These are phyloP conservation scores for Erebia epiphron DNA, from an alignment of 2,888 invertebrate genomes.

Conservation along the genomic window DNA sequence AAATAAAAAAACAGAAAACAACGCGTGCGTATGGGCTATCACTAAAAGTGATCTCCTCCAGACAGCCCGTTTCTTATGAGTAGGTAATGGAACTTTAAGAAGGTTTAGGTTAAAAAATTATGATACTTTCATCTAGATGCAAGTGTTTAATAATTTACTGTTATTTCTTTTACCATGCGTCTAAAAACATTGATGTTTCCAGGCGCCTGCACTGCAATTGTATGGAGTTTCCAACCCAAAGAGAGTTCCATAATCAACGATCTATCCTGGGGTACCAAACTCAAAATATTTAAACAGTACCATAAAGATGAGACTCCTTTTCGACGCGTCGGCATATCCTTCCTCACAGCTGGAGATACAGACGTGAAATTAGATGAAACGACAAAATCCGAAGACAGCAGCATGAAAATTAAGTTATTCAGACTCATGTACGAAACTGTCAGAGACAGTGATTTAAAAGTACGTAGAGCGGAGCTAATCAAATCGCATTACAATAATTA, in stretches of 20 bases:
- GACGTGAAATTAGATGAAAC: background rate
- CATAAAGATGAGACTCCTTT: background rate
- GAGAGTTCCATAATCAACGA: constrained; percentile 42
- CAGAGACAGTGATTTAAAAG: constrained; percentile 61
- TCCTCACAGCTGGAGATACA: constrained; percentile 23
- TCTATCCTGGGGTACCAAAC: constrained; percentile 43
- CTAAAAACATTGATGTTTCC: too few relatives aligned
- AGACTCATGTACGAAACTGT: constrained; percentile 68
- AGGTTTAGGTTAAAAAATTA: too few relatives aligned
- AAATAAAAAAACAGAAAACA: too few relatives aligned
- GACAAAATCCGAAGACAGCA: constrained; percentile 50
- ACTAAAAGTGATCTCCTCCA: too few relatives aligned
- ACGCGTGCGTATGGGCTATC: too few relatives aligned
- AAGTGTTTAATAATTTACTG: too few relatives aligned
- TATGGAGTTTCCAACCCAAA: constrained; percentile 17
- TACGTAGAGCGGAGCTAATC: constrained; percentile 59
- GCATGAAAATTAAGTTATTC: constrained; percentile 65
- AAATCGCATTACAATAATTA: constrained; percentile 55
- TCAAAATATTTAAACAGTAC: constrained; percentile 40
- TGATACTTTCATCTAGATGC: too few relatives aligned
- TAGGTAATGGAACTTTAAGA: too few relatives aligned
- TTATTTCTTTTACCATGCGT: too few relatives aligned
- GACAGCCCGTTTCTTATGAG: too few relatives aligned
- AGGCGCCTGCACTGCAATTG: background rate
- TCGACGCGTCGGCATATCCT: constrained; percentile 41